Evolutionary conservation across 1,140 invertebrate species (phyloP).

Genomic region (Drosophila sp.): DNA sequence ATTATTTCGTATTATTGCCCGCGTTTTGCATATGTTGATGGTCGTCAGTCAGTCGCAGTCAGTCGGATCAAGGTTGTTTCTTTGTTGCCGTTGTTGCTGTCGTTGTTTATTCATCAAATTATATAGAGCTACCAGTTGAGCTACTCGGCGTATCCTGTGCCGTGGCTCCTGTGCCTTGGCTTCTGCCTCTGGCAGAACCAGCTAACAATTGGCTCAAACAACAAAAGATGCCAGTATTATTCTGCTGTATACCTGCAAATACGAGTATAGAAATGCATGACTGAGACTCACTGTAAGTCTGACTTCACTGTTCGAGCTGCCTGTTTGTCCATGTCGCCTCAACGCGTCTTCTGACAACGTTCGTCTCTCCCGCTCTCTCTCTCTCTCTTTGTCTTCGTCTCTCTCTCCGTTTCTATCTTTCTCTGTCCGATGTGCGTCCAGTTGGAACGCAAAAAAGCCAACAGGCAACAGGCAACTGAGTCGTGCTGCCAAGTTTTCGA

Average conservation of each 20-base stretch:
- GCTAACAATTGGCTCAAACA: slow-evolving; percentile 47
- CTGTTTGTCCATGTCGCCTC: slow-evolving; percentile 50
- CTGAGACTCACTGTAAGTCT: background rate
- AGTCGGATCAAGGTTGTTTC: slow-evolving; percentile 49
- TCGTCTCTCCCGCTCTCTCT: background rate
- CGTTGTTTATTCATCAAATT: slow-evolving; percentile 80
- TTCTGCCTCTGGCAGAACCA: slow-evolving; percentile 15
- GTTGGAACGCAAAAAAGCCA: slow-evolving; percentile 65
- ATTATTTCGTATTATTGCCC: slow-evolving; percentile 31
- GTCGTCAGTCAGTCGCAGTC: slow-evolving; percentile 22
- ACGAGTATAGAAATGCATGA: slow-evolving; percentile 17
- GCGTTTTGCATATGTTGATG: slow-evolving; percentile 39
- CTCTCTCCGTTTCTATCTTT: background rate
- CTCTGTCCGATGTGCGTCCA: slow-evolving; percentile 67
- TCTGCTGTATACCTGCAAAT: no score
- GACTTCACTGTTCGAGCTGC: slow-evolving; percentile 39
- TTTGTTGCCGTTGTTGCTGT: slow-evolving; percentile 54
- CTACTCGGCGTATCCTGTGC: slow-evolving; percentile 34
- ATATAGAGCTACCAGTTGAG: slow-evolving; percentile 69
- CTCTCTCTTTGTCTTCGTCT: background rate
- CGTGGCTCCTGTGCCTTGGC: slow-evolving; percentile 16
- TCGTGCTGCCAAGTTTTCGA: slow-evolving; percentile 65
- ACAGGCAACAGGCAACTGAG: slow-evolving; percentile 28
- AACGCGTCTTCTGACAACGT: slow-evolving; percentile 47
- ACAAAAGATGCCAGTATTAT: slow-evolving; percentile 4